Evolutionary conservation across 2,797 vertebrate genomes (phyloP).

Genomic region (Siniperca obscura): DNA sequence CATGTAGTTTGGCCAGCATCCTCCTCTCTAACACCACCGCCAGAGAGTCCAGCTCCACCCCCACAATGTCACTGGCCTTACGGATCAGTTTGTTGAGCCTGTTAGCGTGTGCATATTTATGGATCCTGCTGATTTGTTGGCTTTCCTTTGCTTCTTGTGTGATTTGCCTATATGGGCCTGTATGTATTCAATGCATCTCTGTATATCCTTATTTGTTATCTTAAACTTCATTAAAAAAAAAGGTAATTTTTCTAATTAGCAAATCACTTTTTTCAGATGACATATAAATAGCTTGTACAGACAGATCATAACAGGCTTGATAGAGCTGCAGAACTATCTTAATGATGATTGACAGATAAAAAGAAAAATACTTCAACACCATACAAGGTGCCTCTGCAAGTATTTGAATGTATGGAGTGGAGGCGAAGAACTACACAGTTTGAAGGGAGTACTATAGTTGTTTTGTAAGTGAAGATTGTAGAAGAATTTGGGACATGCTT

Average conservation of each 20-base stretch:
- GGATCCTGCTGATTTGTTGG: neutral
- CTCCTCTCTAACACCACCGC: too few relatives aligned
- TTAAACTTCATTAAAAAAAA: neutral
- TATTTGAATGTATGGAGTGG: neutral
- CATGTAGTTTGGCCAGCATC: too few relatives aligned
- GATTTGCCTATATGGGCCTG: neutral
- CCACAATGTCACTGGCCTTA: too few relatives aligned
- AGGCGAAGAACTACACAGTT: neutral
- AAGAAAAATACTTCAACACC: neutral
- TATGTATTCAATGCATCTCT: neutral
- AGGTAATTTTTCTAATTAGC: neutral
- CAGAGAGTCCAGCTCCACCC: too few relatives aligned
- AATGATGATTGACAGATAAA: slow-evolving; percentile 11
- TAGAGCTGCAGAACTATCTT: neutral
- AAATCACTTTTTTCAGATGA: slow-evolving; percentile 15
- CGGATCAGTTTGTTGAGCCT: too few relatives aligned
- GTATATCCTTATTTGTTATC: neutral
- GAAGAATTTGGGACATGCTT: neutral
- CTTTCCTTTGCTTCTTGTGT: neutral
- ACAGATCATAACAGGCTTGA: neutral
- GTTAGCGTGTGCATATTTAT: neutral
- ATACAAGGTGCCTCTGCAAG: neutral
- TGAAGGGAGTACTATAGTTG: neutral
- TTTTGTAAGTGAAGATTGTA: neutral
- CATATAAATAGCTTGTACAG: slow-evolving; percentile 12